A percentile compares a stretch with the other conserved stretches of the same genome.
Conservation (phyloP, 2,113 vertebrate species). For the Sturnus vulgaris region DNA sequence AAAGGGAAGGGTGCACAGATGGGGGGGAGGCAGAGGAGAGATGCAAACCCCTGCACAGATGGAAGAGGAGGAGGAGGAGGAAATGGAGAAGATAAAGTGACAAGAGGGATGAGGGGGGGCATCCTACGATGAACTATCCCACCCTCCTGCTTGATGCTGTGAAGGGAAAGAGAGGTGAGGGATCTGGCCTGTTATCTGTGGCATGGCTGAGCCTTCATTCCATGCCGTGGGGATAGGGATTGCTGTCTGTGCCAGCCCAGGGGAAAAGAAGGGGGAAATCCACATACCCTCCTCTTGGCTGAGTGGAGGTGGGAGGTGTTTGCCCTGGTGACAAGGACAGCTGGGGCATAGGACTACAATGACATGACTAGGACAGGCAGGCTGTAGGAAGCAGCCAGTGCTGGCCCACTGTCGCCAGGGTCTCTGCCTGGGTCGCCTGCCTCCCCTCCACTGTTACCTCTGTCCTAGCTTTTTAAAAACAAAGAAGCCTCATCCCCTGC, state of each 20-base stretch:
- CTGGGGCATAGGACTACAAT: not conserved
- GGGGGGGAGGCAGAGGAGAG: constrained; percentile 54
- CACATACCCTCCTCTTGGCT: not conserved
- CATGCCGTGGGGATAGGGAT: not conserved
- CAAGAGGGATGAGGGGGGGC: not conserved
- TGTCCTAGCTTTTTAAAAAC: constrained; percentile 70
- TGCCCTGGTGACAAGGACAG: constrained; percentile 6
- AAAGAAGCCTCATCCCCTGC: constrained; percentile 70
- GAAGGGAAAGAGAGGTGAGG: not conserved
- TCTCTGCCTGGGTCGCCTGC: constrained; percentile 30
- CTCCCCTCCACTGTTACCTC: constrained; percentile 17
- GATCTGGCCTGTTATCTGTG: not conserved
- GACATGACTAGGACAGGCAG: not conserved
- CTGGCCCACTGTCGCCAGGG: not conserved
- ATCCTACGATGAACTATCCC: not conserved
- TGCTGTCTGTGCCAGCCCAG: not conserved
- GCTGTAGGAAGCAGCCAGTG: not conserved
- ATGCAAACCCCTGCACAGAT: constrained; percentile 60
- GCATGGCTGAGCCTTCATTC: not conserved
- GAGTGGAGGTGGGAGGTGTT: not conserved
- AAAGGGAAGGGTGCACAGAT: constrained; percentile 66
- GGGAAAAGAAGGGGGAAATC: not conserved
- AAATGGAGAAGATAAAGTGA: constrained; percentile 16
- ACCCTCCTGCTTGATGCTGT: not conserved
- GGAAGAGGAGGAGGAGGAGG: constrained; percentile 56